These are phyloP conservation scores for Synanthedon formicaeformis DNA, from an alignment of 2,888 invertebrate species.

Conservation along the genomic window DNA sequence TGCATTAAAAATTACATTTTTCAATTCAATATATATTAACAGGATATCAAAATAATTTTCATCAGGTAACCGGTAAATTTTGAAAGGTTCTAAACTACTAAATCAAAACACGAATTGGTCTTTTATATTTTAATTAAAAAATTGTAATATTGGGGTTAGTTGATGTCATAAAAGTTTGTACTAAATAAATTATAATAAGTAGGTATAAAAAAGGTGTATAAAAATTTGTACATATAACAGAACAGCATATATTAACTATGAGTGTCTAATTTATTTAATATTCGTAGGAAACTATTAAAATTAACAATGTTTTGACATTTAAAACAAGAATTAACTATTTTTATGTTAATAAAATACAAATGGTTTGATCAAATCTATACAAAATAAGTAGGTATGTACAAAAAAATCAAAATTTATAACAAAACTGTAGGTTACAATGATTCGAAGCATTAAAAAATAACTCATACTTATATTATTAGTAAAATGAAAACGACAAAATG, in stretches of 20 bases:
- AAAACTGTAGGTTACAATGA: slow-evolving; percentile 7
- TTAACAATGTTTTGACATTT: too few species aligned
- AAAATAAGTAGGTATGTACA: slow-evolving; percentile 16
- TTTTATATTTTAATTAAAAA: slow-evolving; percentile 65
- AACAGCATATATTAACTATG: too few species aligned
- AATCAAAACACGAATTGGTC: slow-evolving; percentile 66
- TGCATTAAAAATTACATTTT: background rate
- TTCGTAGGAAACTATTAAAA: background rate
- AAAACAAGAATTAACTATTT: background rate
- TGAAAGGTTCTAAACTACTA: slow-evolving; percentile 64
- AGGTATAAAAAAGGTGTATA: slow-evolving; percentile 1
- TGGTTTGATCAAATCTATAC: slow-evolving; percentile 1
- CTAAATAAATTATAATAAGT: slow-evolving; percentile 17
- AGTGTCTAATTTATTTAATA: background rate
- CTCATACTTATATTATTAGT: background rate
- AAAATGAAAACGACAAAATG: background rate
- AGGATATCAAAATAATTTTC: too few species aligned
- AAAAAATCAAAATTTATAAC: slow-evolving; percentile 12
- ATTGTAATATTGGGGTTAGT: slow-evolving; percentile 40
- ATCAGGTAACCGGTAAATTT: background rate
- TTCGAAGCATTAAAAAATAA: background rate
- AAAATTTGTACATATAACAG: slow-evolving; percentile 1
- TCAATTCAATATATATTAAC: background rate
- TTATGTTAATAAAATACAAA: slow-evolving; percentile 2
- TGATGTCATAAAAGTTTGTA: slow-evolving; percentile 40